A percentile compares a stretch with the other conserved stretches of the same genome.
Evolutionary conservation across 2,113 vertebrate species (phyloP).

Genomic region (Megaceryle torquata): DNA sequence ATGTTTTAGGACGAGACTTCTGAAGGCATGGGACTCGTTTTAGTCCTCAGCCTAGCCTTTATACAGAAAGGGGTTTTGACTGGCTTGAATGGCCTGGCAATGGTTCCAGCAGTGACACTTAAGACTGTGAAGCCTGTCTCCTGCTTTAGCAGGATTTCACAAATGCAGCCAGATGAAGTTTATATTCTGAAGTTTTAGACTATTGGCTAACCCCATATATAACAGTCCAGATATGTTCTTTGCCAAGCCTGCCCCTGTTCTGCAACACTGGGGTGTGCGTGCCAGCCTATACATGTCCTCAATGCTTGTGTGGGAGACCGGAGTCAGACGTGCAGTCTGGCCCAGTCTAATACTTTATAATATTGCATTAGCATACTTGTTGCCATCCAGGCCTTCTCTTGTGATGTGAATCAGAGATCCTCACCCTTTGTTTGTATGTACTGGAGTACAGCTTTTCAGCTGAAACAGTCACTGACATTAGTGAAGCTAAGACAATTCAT

Average conservation of each 20-base stretch:
- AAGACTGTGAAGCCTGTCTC: background rate
- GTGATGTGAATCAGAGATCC: background rate
- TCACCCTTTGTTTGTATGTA: background rate
- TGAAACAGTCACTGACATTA: background rate
- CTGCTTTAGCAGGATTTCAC: background rate
- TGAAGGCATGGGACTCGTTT: background rate
- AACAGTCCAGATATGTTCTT: background rate
- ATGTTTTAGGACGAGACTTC: background rate
- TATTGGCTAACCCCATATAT: background rate
- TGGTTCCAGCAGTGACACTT: background rate
- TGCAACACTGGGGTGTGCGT: background rate
- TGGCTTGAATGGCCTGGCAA: background rate
- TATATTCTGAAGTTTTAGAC: background rate
- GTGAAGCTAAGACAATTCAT: background rate
- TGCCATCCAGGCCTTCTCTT: background rate
- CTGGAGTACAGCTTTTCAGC: background rate
- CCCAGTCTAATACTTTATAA: background rate
- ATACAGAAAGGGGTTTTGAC: background rate
- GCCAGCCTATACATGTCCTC: background rate
- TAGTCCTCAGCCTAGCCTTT: background rate
- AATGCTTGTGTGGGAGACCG: background rate
- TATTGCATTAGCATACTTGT: background rate
- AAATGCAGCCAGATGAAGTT: background rate
- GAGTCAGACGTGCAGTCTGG: background rate
- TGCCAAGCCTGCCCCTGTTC: background rate